phyloP scores from a whole-genome alignment of 2,888 invertebrate genomes.

The Icerya purchasi region DNA sequence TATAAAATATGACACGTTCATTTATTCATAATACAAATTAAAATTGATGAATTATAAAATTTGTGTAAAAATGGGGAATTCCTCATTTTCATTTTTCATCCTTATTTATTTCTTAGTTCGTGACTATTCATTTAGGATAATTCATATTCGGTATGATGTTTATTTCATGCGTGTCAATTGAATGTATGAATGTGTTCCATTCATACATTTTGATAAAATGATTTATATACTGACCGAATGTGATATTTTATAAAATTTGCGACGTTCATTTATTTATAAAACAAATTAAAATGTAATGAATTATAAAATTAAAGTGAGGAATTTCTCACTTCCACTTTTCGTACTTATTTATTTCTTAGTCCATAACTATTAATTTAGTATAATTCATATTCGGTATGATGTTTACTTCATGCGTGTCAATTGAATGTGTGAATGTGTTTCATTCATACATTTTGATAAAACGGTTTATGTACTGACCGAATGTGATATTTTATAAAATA shows the following conservation, averaged over 20 bases:
- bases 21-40: conserved; percentile 10
- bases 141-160: not conserved
- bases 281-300: too few relatives aligned
- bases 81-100: not conserved
- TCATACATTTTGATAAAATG: too few relatives aligned
- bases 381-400: not conserved
- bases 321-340: not conserved
- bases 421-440: conserved; percentile 5
- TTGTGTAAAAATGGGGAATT: not conserved
- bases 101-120: not conserved
- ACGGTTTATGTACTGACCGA: too few relatives aligned
- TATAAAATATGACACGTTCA: conserved; percentile 14
- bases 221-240: too few relatives aligned
- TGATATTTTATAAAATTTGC: too few relatives aligned
- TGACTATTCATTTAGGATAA: not conserved
- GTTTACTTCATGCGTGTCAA: conserved; percentile 12
- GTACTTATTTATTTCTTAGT: not conserved
- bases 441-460: too few relatives aligned
- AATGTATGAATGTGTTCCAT: too few relatives aligned
- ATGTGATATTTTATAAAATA: too few relatives aligned
- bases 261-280: too few relatives aligned
- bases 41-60: not conserved
- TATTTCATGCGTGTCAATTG: conserved; percentile 13
- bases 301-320: not conserved
- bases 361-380: not conserved